Evolutionary conservation across 2,113 vertebrate species (phyloP), one percentile per base, ranked within the genome.

Genomic region (Gymnocephalus cernua): DNA sequence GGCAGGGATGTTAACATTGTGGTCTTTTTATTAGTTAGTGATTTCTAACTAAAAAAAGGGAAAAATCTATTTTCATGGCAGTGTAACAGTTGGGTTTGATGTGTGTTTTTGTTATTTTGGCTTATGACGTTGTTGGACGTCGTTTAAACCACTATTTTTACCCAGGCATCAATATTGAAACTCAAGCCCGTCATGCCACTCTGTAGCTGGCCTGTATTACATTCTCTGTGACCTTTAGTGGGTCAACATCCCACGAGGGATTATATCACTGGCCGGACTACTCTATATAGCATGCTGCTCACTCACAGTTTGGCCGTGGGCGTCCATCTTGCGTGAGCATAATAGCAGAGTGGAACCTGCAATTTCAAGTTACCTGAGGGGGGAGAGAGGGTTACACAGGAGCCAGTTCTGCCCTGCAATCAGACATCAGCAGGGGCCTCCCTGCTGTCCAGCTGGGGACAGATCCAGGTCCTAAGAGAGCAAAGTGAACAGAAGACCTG

Each of bases 211-310:
- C 65, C 62, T 64, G 79, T 41, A 74, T 77, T 77, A 65, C 66
- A 69, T 71, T 79, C 76, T 72, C 18, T 23, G 38, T 88, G 81
- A 89, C 79, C 79, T 88, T 88, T 76, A 57, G 25, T 25, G 50
- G 77, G 74, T 67, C 84, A 76, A 72, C 76, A 47, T 84, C 83
- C 83, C 77, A 80, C 54, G 4, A 51, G 77, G 80, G 82, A 64
- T 72, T 69, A 63, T 77, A 59, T 89, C 74, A 73, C 27, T 62
- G 57, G 74, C 27, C 21, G 21, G 45, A 75, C 77, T 63, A 23
- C 83, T 84, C 78, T 72, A 51, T 68, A 76, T 73, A 80, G 70
- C 76, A 47, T 8, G 58, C 29, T 59, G 71, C 63, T 83, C 62
- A 12, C 74, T 72, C 51, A 27, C 57, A 35, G 53, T 69, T 78